Percentiles rank a stretch among this genome's conserved stretches.
Evolutionary conservation across 2,797 vertebrate genomes (phyloP).

Genomic region (Coregonus suidteri): DNA sequence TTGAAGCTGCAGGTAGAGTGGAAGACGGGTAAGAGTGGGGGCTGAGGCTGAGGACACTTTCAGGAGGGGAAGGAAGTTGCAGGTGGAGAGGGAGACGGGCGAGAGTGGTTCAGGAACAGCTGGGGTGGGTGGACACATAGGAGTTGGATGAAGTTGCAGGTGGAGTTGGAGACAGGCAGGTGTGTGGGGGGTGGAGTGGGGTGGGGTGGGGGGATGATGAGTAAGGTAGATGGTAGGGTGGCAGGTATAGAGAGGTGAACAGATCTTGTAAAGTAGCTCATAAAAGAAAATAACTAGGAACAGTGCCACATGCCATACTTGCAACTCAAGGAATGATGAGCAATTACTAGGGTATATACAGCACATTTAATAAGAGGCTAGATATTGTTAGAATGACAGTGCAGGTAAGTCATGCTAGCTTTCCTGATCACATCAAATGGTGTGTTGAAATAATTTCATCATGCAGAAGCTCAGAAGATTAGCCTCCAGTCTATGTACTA

Average conservation of each 20-base stretch:
- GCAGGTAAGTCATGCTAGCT: no score
- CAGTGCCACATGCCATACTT: background rate
- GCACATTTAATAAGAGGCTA: no score
- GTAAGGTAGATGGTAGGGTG: background rate
- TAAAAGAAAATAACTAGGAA: background rate
- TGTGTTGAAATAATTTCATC: no score
- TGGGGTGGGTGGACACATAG: background rate
- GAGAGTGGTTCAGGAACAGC: background rate
- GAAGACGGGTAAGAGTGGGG: background rate
- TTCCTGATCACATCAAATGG: no score
- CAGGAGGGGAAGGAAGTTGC: background rate
- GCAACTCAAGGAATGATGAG: no score
- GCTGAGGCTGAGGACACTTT: background rate
- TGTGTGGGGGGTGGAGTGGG: background rate
- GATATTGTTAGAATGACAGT: background rate
- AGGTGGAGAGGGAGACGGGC: background rate
- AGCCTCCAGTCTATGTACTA: no score
- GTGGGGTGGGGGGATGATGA: background rate
- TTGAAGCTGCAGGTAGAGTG: background rate
- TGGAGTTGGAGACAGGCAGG: background rate
- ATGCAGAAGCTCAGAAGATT: no score
- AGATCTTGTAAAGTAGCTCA: background rate
- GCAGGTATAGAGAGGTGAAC: background rate
- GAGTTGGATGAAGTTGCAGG: background rate
- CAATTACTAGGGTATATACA: background rate